Conservation (phyloP, 2,888 invertebrate genomes). For the Meiosimyza decipiens region DNA sequence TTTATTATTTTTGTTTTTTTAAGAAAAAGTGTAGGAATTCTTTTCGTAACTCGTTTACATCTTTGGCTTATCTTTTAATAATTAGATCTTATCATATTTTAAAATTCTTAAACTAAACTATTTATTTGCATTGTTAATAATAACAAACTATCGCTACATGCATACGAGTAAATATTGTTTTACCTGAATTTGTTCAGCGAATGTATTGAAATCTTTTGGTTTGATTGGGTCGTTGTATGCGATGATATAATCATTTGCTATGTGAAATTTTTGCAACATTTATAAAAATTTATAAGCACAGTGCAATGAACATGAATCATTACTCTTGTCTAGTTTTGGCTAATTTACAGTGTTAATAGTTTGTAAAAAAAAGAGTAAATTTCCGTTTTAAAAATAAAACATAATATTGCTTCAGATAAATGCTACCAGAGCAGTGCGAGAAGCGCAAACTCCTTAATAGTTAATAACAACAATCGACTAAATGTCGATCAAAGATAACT, state of each 20-base stretch:
- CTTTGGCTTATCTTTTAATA: constrained; percentile 35
- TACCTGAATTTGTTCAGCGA: background rate
- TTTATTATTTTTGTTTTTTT: no score
- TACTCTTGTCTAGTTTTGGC: no score
- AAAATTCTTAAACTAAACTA: no score
- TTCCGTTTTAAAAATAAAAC: background rate
- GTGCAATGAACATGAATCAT: background rate
- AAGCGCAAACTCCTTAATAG: no score
- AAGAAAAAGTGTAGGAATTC: background rate
- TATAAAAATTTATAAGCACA: background rate
- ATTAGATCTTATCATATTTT: background rate
- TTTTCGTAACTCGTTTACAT: constrained; percentile 28
- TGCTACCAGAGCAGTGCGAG: constrained; percentile 9
- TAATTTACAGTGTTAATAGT: no score
- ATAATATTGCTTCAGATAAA: constrained; percentile 25
- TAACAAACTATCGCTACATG: constrained; percentile 13
- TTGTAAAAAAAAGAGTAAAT: no score
- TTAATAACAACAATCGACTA: no score
- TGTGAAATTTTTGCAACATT: background rate
- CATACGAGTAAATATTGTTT: constrained; percentile 18
- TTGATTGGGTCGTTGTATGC: constrained; percentile 21
- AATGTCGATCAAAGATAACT: background rate
- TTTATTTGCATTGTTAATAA: background rate
- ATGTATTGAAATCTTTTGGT: constrained; percentile 1
- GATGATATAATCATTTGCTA: background rate